phyloP scores from a whole-genome alignment of 2,888 invertebrate species.

The Platycheirus rosarum region DNA sequence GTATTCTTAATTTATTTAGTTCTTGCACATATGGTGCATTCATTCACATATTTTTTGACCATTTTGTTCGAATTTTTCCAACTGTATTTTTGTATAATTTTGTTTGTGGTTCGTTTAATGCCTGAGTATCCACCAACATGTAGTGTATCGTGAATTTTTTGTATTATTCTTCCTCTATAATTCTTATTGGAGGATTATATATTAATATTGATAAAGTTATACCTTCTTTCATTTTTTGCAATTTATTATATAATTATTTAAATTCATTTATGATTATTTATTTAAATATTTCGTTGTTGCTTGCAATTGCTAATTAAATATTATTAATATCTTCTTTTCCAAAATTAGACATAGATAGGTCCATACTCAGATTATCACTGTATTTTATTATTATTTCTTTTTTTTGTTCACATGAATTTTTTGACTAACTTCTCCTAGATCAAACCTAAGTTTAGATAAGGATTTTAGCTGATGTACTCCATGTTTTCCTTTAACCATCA shows the following conservation, averaged over 20 bases:
- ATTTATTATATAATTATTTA: neutral
- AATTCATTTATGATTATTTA: neutral
- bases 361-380: constrained; percentile 6
- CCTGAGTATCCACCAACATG: constrained; percentile 49
- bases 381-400: neutral
- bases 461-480: neutral
- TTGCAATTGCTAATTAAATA: constrained; percentile 3
- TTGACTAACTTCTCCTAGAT: constrained; percentile 2
- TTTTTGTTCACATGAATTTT: constrained; percentile 1
- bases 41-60: constrained; percentile 4
- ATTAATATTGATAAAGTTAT: constrained; percentile 1
- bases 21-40: constrained; percentile 24
- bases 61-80: constrained; percentile 47
- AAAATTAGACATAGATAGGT: constrained; percentile 11
- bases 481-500: constrained; percentile 77
- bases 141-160: no score
- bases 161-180: constrained; percentile 16
- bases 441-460: neutral
- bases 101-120: constrained; percentile 38
- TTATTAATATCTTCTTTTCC: constrained; percentile 1
- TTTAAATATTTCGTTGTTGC: neutral
- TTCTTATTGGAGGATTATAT: constrained; percentile 7
- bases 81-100: constrained; percentile 27
- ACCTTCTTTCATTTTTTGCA: neutral
- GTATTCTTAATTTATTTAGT: constrained; percentile 29